phyloP scores from a whole-genome alignment of 2,113 vertebrate genomes.

The Copsychus sechellarum region DNA sequence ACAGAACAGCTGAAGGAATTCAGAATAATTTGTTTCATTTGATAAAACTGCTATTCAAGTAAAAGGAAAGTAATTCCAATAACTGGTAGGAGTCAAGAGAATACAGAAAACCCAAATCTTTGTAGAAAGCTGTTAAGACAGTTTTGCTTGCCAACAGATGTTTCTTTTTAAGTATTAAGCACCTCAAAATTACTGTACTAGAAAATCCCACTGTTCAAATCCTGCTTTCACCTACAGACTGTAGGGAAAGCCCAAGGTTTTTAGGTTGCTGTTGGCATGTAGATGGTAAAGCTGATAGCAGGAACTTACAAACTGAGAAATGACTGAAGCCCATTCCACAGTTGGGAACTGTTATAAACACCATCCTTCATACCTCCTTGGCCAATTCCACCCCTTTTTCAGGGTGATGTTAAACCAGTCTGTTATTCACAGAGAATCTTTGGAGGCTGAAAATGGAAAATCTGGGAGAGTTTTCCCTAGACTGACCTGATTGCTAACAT shows the following conservation, averaged over 20 bases:
- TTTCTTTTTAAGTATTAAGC: not conserved
- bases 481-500: not conserved
- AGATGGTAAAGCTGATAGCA: not conserved
- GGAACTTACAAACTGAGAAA: not conserved
- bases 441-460: not conserved
- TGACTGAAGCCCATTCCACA: fast-evolving
- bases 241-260: not conserved
- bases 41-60: not conserved
- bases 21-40: not conserved
- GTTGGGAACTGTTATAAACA: not conserved
- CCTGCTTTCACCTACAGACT: not conserved
- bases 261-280: fast-evolving
- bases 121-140: not conserved
- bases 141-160: not conserved
- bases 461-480: not conserved
- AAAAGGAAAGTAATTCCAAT: not conserved
- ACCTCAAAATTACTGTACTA: not conserved
- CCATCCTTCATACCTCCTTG: no score
- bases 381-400: not conserved
- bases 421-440: not conserved
- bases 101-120: not conserved
- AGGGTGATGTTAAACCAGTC: not conserved
- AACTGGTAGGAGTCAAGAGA: not conserved
- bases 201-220: not conserved
- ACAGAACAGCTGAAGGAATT: not conserved